Evolutionary conservation across 2,797 vertebrate species (phyloP), one percentile per base, ranked within the genome.

Genomic region (Pseudopleuronectes americanus): DNA sequence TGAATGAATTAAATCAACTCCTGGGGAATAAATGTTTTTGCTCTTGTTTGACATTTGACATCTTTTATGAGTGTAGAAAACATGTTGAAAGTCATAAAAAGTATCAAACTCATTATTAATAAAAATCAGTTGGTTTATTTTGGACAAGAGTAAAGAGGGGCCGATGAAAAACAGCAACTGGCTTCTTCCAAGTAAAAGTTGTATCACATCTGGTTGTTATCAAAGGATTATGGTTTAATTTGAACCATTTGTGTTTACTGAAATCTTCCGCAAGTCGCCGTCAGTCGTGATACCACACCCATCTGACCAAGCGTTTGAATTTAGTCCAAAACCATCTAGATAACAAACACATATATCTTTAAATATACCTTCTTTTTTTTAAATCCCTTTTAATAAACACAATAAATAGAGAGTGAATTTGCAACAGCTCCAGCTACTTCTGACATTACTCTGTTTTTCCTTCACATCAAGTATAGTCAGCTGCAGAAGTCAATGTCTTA

Each of bases 181-280:
- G 36, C 21, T 38, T 69, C 10, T 6, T 45, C 57, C 52, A 33
- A 64, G 36, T 28, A 12, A 26, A 19, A 55, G 9, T 52, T 64
- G 36, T 31, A 22, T 31, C 43, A 51, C 28, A 28, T 26, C 68
- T 68, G 70, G 21, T 60, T 57, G 58, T 53, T 26, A 71, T 68
- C 6, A 57, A 55, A 64, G 28, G 12, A 71, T 68, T 65, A 45
- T 54, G 57, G 41, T 43, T 80, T 69, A 4, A 64, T 59, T 64
- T 72, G 19, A 69, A 58, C 22, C 64, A 75, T 68, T 64, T 81
- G 66, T 64, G 33, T 67, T 57, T n/a, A 38, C 10, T 51, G 33
- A 68, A 71, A 70, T 67, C 62, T 0, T 28, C 8, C n/a, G 51
- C 33, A 48, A 64, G 22, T 45, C 21, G 17, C 16, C 43, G 43